These are phyloP conservation scores for Poeciliopsis infans DNA, from an alignment of 2,797 vertebrate species.

Conservation along the genomic window DNA sequence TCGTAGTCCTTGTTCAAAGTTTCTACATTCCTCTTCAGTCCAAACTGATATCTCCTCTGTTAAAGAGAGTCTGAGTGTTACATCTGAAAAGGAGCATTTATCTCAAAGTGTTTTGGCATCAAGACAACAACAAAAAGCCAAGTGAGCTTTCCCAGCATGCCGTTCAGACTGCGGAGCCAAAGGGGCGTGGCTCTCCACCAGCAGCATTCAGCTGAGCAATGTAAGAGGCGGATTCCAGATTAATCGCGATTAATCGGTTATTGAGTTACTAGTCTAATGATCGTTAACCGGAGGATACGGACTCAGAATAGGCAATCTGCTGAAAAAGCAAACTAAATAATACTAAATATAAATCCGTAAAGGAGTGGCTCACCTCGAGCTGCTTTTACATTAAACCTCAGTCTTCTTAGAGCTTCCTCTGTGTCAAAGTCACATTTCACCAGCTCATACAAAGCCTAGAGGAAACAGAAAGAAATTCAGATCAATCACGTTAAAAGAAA, in stretches of 20 bases:
- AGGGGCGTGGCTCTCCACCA: not conserved
- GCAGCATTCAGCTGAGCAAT: too few relatives aligned
- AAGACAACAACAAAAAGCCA: not conserved
- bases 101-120: not conserved
- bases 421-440: constrained; percentile 97
- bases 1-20: constrained; percentile 96
- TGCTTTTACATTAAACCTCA: constrained; percentile 94
- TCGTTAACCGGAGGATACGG: too few relatives aligned
- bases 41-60: constrained; percentile 94
- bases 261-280: too few relatives aligned
- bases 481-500: not conserved
- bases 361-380: constrained; percentile 86
- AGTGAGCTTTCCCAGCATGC: not conserved
- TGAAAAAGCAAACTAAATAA: too few relatives aligned
- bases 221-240: not conserved
- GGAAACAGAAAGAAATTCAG: constrained; percentile 19
- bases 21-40: constrained; percentile 96
- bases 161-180: not conserved
- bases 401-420: constrained; percentile 93
- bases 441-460: constrained; percentile 93
- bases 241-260: too few relatives aligned
- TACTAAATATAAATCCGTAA: not conserved
- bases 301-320: too few relatives aligned
- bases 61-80: constrained; percentile 41
- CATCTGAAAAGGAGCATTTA: not conserved